These are phyloP conservation scores for Cheilosia variabilis DNA, from an alignment of 2,888 invertebrate genomes.

Conservation along the genomic window DNA sequence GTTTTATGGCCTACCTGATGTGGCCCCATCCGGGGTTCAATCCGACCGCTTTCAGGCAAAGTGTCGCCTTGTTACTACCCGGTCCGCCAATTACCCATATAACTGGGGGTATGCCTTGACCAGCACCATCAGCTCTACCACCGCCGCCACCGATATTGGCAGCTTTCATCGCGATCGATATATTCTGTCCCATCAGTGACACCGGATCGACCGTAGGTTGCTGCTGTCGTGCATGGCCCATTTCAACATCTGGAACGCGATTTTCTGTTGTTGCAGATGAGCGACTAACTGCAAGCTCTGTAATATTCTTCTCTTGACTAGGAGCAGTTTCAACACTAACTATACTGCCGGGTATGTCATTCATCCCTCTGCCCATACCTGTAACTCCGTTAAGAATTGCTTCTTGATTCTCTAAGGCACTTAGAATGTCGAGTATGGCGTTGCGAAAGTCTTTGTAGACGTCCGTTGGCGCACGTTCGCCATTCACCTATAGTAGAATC, in stretches of 20 bases:
- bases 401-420: slow-evolving; percentile 87
- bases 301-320: slow-evolving; percentile 82
- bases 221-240: not conserved
- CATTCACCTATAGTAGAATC: slow-evolving; percentile 88
- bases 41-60: slow-evolving; percentile 90
- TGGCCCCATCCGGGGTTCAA: slow-evolving; percentile 90
- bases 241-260: slow-evolving; percentile 72
- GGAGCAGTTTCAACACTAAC: slow-evolving; percentile 87
- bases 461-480: slow-evolving; percentile 93
- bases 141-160: slow-evolving; percentile 45
- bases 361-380: slow-evolving; percentile 85
- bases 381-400: slow-evolving; percentile 86
- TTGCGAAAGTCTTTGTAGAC: slow-evolving; percentile 94
- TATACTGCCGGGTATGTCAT: slow-evolving; percentile 87
- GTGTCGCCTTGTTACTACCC: slow-evolving; percentile 93
- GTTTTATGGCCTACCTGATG: slow-evolving; percentile 84
- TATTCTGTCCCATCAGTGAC: slow-evolving; percentile 76
- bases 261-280: slow-evolving; percentile 70
- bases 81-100: slow-evolving; percentile 92
- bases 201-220: slow-evolving; percentile 56
- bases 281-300: slow-evolving; percentile 77
- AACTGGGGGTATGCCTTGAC: slow-evolving; percentile 81
- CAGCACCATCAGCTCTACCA: slow-evolving; percentile 65
- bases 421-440: slow-evolving; percentile 90
- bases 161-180: slow-evolving; percentile 76